Percentiles rank a stretch among this genome's conserved stretches.
These are phyloP conservation scores for Rhagologus leucostigma DNA, from an alignment of 2,113 vertebrate species.

Conservation along the genomic window DNA sequence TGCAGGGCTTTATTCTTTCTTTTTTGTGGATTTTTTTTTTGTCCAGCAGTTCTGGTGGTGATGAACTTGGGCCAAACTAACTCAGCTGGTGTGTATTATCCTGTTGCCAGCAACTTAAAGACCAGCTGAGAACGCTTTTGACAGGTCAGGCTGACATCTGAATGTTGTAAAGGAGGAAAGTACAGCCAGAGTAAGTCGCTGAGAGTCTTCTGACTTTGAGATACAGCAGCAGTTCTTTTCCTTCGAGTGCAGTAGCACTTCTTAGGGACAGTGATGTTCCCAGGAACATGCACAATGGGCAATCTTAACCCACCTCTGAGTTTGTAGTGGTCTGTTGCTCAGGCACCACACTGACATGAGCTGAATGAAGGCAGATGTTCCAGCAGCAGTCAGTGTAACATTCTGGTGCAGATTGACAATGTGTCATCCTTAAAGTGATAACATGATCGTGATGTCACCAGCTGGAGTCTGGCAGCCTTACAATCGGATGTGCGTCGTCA, in stretches of 20 bases:
- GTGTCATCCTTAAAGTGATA: neutral
- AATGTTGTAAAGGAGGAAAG: neutral
- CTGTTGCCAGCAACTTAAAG: neutral
- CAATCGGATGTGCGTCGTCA: neutral
- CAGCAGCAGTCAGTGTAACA: neutral
- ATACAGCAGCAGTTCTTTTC: neutral
- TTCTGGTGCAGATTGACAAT: neutral
- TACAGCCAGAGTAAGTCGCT: neutral
- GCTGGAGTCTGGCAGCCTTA: neutral
- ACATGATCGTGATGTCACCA: neutral
- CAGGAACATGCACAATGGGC: neutral
- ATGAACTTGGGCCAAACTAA: neutral
- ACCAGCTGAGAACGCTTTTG: conserved; percentile 28
- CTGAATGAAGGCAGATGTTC: neutral
- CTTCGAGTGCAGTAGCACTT: neutral
- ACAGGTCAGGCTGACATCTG: conserved; percentile 50
- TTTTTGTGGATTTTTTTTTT: neutral
- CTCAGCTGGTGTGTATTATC: conserved; percentile 29
- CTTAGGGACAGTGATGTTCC: neutral
- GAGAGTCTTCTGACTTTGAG: neutral
- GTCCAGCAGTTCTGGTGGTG: neutral
- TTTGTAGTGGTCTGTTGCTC: neutral
- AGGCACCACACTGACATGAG: neutral
- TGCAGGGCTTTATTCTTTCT: neutral
- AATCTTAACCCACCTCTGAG: neutral